A percentile compares a stretch with the other conserved stretches of the same genome.
Evolutionary conservation across 2,113 vertebrate species (phyloP).

Genomic region (Egretta garzetta): DNA sequence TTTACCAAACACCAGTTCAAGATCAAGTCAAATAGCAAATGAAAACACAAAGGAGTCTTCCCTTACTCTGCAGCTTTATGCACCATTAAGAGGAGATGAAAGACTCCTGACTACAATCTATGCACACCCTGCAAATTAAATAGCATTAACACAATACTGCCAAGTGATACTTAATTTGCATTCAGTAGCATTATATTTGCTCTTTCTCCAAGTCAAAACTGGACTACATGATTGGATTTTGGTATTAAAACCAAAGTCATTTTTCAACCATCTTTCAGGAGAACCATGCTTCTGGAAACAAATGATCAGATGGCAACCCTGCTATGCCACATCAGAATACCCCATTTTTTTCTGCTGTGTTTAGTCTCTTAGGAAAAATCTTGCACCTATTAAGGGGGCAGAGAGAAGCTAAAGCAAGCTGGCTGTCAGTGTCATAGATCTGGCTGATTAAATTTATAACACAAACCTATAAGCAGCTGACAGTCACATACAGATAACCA

Average conservation of each 20-base stretch:
- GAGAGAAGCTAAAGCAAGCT: neutral
- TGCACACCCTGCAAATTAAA: constrained; percentile 39
- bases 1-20: neutral
- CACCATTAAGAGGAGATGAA: constrained; percentile 20
- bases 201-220: neutral
- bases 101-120: neutral
- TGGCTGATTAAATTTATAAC: neutral
- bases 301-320: neutral
- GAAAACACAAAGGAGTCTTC: neutral
- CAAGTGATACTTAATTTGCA: neutral
- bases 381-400: neutral
- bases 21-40: neutral
- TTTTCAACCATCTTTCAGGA: neutral
- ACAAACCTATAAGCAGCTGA: neutral
- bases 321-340: neutral
- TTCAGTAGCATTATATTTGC: neutral
- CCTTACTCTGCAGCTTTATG: constrained; percentile 19
- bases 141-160: neutral
- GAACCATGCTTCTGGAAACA: neutral
- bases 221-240: neutral
- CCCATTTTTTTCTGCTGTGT: neutral
- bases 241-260: neutral
- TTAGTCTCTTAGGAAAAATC: neutral
- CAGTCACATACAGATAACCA: neutral
- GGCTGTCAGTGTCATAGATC: neutral